Evolutionary conservation across 2,797 vertebrate species (phyloP).

Genomic region (Sylvilagus floridanus): DNA sequence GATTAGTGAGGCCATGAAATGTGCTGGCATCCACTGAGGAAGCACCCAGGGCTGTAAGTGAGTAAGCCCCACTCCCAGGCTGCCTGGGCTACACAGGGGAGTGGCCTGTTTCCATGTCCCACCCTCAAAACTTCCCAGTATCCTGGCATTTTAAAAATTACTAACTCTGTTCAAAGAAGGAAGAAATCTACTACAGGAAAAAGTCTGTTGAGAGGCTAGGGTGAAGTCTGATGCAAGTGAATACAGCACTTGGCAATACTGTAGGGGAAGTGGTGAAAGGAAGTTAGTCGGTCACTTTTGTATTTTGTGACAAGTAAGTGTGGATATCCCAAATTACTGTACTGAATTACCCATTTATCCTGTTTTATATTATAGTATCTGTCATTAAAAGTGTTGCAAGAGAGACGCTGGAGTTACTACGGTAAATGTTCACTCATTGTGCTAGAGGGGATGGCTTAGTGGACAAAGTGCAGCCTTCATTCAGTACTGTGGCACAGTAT

Average conservation of each 20-base stretch:
- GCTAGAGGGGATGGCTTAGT: not conserved
- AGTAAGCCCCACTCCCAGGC: not conserved
- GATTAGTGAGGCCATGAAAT: not conserved
- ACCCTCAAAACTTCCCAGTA: not conserved
- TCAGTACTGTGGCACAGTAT: not conserved
- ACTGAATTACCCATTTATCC: constrained; percentile 41
- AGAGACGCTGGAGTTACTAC: not conserved
- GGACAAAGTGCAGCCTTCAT: not conserved
- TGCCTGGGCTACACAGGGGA: not conserved
- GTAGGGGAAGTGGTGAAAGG: not conserved
- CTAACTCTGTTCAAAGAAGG: not conserved
- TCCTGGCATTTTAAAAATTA: constrained; percentile 5
- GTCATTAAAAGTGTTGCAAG: constrained; percentile 65
- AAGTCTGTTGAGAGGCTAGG: not conserved
- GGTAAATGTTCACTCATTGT: not conserved
- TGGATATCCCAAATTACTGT: constrained; percentile 24
- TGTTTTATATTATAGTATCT: constrained; percentile 35
- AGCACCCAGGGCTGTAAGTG: not conserved
- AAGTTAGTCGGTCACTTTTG: constrained; percentile 1
- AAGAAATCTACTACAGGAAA: not conserved
- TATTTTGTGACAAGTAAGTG: constrained; percentile 38
- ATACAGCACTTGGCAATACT: not conserved
- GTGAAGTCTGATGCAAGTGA: not conserved
- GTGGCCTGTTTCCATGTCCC: not conserved
- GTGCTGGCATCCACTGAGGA: not conserved